Conservation (phyloP, 1,140 invertebrate genomes). For the Heliothis virescens region DNA sequence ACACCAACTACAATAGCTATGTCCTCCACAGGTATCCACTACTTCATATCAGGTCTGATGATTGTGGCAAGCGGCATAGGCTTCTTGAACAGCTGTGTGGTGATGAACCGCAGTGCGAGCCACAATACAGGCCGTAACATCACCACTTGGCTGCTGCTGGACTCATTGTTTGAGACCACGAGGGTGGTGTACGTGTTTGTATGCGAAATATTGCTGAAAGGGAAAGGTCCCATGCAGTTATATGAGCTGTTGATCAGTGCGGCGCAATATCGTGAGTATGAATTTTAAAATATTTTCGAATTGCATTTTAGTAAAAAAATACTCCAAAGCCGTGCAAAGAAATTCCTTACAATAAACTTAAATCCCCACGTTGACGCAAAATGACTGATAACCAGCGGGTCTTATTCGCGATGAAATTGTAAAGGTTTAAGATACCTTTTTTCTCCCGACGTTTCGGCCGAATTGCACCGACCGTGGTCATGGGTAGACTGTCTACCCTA, state of each 20-base stretch:
- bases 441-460: no score
- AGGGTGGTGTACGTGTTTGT: constrained; percentile 77
- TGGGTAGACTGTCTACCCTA: no score
- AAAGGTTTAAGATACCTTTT: no score
- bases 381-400: no score
- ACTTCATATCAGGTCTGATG: constrained; percentile 74
- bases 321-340: no score
- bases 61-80: constrained; percentile 68
- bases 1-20: not conserved
- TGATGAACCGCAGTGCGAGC: constrained; percentile 65
- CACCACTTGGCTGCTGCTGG: constrained; percentile 76
- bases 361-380: not conserved
- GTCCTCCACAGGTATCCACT: constrained; percentile 68
- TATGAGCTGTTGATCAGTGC: constrained; percentile 75
- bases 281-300: no score
- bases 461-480: no score
- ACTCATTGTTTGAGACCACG: constrained; percentile 79
- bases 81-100: constrained; percentile 74
- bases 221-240: constrained; percentile 67
- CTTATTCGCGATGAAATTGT: no score
- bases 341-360: not conserved
- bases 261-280: constrained; percentile 77
- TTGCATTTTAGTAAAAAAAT: no score
- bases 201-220: constrained; percentile 70
- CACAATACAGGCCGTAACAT: constrained; percentile 70